Evolutionary conservation across 1,140 invertebrate genomes (phyloP), one percentile per base, ranked within the genome.

Genomic region (Heliothis subflexa): DNA sequence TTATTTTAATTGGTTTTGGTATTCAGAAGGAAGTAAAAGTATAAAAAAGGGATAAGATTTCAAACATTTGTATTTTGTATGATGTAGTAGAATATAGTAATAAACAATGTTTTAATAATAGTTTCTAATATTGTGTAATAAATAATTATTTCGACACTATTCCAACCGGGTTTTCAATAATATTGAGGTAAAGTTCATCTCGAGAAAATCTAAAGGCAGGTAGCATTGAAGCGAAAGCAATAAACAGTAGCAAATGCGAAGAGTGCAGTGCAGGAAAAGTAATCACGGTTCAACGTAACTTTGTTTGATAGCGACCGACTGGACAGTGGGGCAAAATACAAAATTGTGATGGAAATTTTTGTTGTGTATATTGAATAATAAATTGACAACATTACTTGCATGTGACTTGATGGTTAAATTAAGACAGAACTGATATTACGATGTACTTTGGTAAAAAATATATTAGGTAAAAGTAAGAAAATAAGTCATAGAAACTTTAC

Each of bases 221-320:
- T 12, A 64, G 78, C 79, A 85, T 78, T 81, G 84, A 76, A 85
- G 83, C 82, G 82, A 78, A 85, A 80, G 83, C 86, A 88, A 88
- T 88, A 88, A 89, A 83, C 80, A 78, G 76, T 75, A 66, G 61
- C 54, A 71, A 78, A 71, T 64, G 52, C 78, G 76, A 86, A 80
- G 68, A 80, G 83, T 86, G 80, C 77, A 85, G 84, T 89, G 82
- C 82, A 86, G 84, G 84, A 88, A 88, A 87, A 88, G 85, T 88
- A 89, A 89, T 89, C 86, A 87, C 78, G 76, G 78, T 78, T 55
- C 61, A 64, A 80, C 76, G 81, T 89, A 86, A 86, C 81, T 88
- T 85, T 85, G 82, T 89, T 85, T 86, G 79, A 85, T 64, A 66
- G 64, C 79, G 80, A 78, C 81, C 78, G 79, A 83, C 75, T 79